These are phyloP conservation scores for Ptilorrhoa leucosticta DNA, from an alignment of 2,113 vertebrate genomes.

Conservation along the genomic window DNA sequence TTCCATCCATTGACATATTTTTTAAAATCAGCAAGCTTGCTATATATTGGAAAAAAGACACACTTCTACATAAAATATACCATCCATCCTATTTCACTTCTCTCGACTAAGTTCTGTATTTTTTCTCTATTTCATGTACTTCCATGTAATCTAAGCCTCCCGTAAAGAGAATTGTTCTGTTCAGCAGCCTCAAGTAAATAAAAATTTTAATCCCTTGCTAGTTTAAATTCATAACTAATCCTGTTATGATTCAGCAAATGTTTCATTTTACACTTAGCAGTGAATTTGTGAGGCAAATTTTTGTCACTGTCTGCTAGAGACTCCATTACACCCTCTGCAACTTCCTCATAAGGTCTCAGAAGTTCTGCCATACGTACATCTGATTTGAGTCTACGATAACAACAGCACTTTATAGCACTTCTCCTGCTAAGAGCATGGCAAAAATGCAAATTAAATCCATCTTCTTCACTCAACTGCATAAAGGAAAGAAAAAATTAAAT, in stretches of 20 bases:
- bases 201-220: not conserved
- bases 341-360: not conserved
- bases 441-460: constrained; percentile 40
- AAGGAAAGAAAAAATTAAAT: not conserved
- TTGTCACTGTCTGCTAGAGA: not conserved
- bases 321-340: not conserved
- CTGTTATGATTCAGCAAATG: not conserved
- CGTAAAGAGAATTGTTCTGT: not conserved
- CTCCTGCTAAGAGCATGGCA: not conserved
- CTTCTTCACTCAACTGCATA: not conserved
- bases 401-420: not conserved
- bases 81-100: not conserved
- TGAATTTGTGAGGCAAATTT: constrained; percentile 36
- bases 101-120: not conserved
- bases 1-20: not conserved
- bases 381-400: not conserved
- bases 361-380: not conserved
- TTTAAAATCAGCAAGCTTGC: not conserved
- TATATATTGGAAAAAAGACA: not conserved
- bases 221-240: constrained; percentile 24
- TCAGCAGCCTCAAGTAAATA: not conserved
- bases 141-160: not conserved
- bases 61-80: not conserved
- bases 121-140: not conserved
- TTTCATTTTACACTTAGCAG: constrained; percentile 5